Evolutionary conservation across 2,113 vertebrate genomes (phyloP), one percentile per base, ranked within the genome.

Genomic region (Eudorcas thomsonii): DNA sequence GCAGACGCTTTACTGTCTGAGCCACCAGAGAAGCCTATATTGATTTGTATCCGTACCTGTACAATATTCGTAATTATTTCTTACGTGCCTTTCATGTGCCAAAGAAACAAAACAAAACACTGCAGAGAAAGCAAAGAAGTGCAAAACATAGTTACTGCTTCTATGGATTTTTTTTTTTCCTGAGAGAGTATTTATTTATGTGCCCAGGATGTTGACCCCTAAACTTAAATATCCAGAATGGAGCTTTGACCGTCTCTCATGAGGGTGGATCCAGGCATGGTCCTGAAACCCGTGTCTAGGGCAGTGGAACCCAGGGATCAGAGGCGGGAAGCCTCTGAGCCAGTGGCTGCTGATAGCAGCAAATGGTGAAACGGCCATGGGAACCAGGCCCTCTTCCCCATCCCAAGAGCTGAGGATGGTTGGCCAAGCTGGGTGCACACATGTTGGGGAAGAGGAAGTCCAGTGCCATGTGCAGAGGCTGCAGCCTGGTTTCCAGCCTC

Each of bases 181-280:
- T 16, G 6, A 96, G 71, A 64, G 67, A 94, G 2, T 60, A 33
- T 97, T 96, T 98, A 82, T 98, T 94, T 57, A 60, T 17, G 13
- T 23, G n/a, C 26, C 83, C 83, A 52, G 45, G 23, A 85, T 78
- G 15, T 33, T 45, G 59, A 33, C 55, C 84, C 50, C 67, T 80
- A 90, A 93, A 86, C 52, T 87, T 96, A 91, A 88, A 88, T 94
- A 91, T 83, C 57, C 85, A 94, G 77, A 92, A 82, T 16, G 26
- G 74, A 60, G 57, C 81, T 54, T 84, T 81, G 28, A 54, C 78
- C 85, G 83, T 82, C 62, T 23, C 28, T 48, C 19, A n/a, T 2
- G 1, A 86, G 74, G 15, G 26, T 43, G 57, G 28, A 25, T 93
- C 15, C 36, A 57, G 83, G 83, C 50, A 57, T 28, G 89, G 48